These are phyloP conservation scores for Zaprionus obscuricornis DNA, from an alignment of 2,888 invertebrate species.

Conservation along the genomic window DNA sequence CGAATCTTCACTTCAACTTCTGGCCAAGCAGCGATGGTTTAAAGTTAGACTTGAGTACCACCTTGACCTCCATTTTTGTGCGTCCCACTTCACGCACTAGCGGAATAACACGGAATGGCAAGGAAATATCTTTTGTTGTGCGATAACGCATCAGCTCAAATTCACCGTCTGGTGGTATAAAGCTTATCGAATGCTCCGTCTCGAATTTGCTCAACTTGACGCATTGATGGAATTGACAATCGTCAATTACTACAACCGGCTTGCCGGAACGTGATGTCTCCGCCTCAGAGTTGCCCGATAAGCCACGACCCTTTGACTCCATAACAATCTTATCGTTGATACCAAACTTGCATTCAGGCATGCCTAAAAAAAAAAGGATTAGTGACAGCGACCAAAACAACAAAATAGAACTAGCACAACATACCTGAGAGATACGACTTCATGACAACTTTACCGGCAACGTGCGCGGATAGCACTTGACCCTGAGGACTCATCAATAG, in stretches of 20 bases:
- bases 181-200: conserved; percentile 99
- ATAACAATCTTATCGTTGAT: conserved; percentile 99
- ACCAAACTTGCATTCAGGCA: conserved; percentile 99
- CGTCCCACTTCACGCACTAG: conserved; percentile 98
- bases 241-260: conserved; percentile 99
- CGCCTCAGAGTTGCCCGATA: conserved; percentile 88
- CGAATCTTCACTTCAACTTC: conserved; percentile 99
- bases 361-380: conserved; percentile 86
- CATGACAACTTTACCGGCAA: conserved; percentile 99
- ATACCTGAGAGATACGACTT: conserved; percentile 96
- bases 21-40: conserved; percentile 98
- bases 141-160: conserved; percentile 99
- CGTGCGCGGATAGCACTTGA: conserved; percentile 99
- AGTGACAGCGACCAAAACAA: neutral
- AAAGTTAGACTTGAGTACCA: conserved; percentile 99
- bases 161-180: conserved; percentile 99
- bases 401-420: conserved; percentile 5
- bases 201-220: conserved; percentile 99
- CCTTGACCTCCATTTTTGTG: conserved; percentile 99
- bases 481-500: conserved; percentile 99
- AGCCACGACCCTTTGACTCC: conserved; percentile 94
- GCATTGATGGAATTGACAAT: conserved; percentile 99
- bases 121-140: conserved; percentile 99
- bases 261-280: conserved; percentile 96
- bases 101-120: conserved; percentile 99